These are phyloP conservation scores for Trichonephila clavipes DNA, from an alignment of 1,140 invertebrate species.

Conservation along the genomic window DNA sequence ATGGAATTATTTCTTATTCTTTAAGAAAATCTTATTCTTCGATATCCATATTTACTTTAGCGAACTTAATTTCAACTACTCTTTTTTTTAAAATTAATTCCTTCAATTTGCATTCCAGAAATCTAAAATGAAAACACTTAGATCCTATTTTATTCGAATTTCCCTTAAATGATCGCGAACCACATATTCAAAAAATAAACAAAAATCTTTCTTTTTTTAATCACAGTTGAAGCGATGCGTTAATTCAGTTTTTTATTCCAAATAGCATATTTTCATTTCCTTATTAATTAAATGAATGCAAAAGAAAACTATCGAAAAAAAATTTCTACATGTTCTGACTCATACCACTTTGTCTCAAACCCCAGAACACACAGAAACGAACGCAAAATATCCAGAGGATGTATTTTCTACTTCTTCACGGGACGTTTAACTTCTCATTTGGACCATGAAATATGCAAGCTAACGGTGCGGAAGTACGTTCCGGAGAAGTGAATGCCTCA, in stretches of 20 bases:
- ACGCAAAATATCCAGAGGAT: slow-evolving; percentile 34
- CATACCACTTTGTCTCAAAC: not conserved
- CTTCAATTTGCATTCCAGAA: too few relatives aligned
- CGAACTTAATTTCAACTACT: too few relatives aligned
- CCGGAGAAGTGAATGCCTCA: slow-evolving; percentile 53
- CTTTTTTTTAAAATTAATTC: too few relatives aligned
- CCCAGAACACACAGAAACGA: not conserved
- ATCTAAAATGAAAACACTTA: too few relatives aligned
- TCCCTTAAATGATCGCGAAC: too few relatives aligned
- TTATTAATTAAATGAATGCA: not conserved
- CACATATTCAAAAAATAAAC: too few relatives aligned
- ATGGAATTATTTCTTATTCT: too few relatives aligned
- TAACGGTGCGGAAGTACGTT: slow-evolving; percentile 63
- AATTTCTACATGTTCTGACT: not conserved
- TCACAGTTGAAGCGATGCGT: not conserved
- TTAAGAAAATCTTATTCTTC: not conserved
- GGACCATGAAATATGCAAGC: slow-evolving; percentile 72
- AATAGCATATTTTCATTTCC: not conserved
- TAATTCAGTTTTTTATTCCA: not conserved
- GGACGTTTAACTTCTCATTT: slow-evolving; percentile 73
- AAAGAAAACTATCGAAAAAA: too few relatives aligned
- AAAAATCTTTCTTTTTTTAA: not conserved
- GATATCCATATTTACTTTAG: too few relatives aligned
- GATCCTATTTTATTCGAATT: too few relatives aligned
- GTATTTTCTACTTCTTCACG: slow-evolving; percentile 55